A percentile compares a stretch with the other conserved stretches of the same genome.
Conservation (phyloP, 2,797 vertebrate genomes). For the Micropoecilia bifurca region DNA sequence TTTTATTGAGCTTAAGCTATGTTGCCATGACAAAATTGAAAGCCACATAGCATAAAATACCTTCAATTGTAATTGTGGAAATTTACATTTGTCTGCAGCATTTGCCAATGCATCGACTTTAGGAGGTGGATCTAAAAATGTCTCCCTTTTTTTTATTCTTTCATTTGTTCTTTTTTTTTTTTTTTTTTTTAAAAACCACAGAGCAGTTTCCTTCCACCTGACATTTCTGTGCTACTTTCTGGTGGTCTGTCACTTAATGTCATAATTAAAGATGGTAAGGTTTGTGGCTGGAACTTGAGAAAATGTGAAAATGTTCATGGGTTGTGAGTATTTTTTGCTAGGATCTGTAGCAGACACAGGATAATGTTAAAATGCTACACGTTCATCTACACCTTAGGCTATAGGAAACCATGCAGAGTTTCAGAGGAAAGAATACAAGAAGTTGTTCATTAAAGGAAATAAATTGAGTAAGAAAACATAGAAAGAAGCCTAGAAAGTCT, state of each 20-base stretch:
- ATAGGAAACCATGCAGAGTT: background rate
- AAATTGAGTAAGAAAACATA: background rate
- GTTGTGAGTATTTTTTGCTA: background rate
- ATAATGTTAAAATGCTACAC: background rate
- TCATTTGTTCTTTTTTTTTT: background rate
- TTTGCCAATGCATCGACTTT: background rate
- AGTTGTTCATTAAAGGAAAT: background rate
- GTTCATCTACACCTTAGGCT: constrained; percentile 1
- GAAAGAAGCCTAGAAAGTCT: background rate
- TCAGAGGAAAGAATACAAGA: background rate
- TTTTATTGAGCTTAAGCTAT: background rate
- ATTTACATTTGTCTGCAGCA: background rate
- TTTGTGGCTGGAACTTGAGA: background rate
- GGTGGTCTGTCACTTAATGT: background rate
- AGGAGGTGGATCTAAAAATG: background rate
- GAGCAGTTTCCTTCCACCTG: background rate
- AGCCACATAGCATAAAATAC: background rate
- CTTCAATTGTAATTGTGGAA: background rate
- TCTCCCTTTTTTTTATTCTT: background rate
- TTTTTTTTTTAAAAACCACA: background rate
- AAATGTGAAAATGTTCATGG: background rate
- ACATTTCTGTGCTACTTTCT: background rate
- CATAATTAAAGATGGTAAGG: background rate
- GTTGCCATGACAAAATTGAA: background rate
- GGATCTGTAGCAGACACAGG: background rate